Conservation (phyloP, 2,113 vertebrate species). For the Mormoops blainvillei region DNA sequence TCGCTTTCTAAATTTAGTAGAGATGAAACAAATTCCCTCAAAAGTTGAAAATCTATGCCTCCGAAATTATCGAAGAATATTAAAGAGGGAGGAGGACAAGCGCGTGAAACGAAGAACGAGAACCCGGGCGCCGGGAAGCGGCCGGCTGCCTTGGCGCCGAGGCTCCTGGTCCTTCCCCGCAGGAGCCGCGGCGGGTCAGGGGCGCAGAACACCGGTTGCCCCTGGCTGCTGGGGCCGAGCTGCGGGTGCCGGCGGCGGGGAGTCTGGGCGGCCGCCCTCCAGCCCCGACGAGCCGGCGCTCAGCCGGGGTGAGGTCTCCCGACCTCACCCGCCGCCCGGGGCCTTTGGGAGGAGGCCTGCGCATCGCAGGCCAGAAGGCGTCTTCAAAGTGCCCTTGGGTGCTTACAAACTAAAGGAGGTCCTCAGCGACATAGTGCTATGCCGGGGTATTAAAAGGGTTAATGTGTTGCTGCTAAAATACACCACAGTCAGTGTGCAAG, state of each 20-base stretch:
- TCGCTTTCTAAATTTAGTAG: constrained; percentile 42
- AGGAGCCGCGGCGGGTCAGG: neutral
- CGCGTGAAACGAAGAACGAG: neutral
- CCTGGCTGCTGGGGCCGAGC: neutral
- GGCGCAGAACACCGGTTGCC: accelerated
- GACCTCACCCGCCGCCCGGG: neutral
- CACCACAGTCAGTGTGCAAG: neutral
- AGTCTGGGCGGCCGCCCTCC: neutral
- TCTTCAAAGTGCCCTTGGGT: neutral
- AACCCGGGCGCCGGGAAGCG: neutral
- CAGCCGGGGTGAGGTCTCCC: neutral
- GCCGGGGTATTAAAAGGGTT: neutral
- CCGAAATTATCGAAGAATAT: neutral
- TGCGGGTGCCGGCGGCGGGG: neutral
- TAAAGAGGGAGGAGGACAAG: neutral
- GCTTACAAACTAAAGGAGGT: neutral
- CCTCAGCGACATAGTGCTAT: neutral
- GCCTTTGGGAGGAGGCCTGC: neutral
- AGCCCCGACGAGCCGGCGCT: accelerated
- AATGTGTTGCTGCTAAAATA: neutral
- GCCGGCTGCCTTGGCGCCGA: neutral
- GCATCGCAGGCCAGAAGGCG: neutral
- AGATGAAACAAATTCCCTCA: constrained; percentile 6
- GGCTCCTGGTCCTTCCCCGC: neutral
- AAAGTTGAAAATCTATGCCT: constrained; percentile 31